A percentile compares a stretch with the other conserved stretches of the same genome.
Conservation (phyloP, 1,140 invertebrate genomes). For the Trinorchestia longiramus region DNA sequence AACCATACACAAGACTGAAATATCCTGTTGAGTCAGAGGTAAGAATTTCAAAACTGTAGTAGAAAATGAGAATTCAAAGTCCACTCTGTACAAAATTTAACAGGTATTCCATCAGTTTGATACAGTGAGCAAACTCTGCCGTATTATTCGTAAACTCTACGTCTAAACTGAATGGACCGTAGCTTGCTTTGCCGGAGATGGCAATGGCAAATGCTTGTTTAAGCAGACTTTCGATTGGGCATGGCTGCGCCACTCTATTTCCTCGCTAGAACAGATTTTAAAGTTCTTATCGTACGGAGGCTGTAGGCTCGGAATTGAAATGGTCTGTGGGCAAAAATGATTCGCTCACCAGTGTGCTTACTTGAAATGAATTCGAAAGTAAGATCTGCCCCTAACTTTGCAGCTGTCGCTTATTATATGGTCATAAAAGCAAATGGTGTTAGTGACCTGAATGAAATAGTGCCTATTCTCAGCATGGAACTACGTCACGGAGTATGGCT, state of each 20-base stretch:
- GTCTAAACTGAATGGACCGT: neutral
- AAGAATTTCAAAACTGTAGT: neutral
- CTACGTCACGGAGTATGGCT: too few relatives aligned
- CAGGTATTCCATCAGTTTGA: neutral
- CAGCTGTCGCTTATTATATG: neutral
- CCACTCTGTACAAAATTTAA: neutral
- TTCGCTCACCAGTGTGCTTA: neutral
- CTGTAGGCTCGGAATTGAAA: neutral
- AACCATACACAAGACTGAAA: neutral
- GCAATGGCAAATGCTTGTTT: conserved; percentile 21
- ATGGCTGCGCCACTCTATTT: neutral
- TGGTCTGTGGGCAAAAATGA: neutral
- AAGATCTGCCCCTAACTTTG: neutral
- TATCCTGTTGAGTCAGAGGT: neutral
- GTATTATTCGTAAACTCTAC: neutral
- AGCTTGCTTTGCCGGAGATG: conserved; percentile 28
- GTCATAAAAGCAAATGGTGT: neutral
- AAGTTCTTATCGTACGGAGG: neutral
- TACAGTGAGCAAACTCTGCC: neutral
- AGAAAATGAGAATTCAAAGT: neutral
- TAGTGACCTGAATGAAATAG: neutral
- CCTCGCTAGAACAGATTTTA: neutral
- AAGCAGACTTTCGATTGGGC: neutral
- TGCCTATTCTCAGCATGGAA: neutral
- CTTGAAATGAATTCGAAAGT: neutral